A percentile compares a stretch with the other conserved stretches of the same genome.
These are phyloP conservation scores for Chionomys nivalis DNA, from an alignment of 2,113 vertebrate species.

Conservation along the genomic window DNA sequence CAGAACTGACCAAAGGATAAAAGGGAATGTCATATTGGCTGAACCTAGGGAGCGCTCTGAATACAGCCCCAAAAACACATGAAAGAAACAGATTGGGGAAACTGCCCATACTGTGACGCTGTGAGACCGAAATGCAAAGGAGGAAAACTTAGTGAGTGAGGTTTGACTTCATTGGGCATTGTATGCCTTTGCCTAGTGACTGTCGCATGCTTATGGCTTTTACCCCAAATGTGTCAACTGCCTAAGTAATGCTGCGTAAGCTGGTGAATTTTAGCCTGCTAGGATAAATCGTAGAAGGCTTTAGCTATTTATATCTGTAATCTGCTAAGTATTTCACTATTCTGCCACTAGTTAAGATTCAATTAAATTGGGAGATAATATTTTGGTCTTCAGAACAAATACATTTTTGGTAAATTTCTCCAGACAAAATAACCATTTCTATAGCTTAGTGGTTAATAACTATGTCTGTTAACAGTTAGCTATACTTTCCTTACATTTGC, in stretches of 20 bases:
- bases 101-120: neutral
- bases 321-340: neutral
- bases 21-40: neutral
- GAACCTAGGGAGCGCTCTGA: constrained; percentile 18
- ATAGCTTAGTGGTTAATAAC: neutral
- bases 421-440: neutral
- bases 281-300: neutral
- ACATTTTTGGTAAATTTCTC: constrained; percentile 21
- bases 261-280: neutral
- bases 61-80: neutral
- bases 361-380: neutral
- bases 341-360: neutral
- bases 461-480: neutral
- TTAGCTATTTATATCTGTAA: neutral
- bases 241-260: neutral
- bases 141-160: neutral
- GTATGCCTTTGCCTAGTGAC: neutral
- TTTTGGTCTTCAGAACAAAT: constrained; percentile 9
- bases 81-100: constrained; percentile 23
- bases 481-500: neutral
- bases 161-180: neutral
- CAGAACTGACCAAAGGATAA: neutral
- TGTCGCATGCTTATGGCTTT: neutral
- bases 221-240: neutral
- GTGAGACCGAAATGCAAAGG: neutral